Base-by-base conservation (phyloP, 1,140 invertebrate genomes). In the Drosophila ohnishii region DNA sequence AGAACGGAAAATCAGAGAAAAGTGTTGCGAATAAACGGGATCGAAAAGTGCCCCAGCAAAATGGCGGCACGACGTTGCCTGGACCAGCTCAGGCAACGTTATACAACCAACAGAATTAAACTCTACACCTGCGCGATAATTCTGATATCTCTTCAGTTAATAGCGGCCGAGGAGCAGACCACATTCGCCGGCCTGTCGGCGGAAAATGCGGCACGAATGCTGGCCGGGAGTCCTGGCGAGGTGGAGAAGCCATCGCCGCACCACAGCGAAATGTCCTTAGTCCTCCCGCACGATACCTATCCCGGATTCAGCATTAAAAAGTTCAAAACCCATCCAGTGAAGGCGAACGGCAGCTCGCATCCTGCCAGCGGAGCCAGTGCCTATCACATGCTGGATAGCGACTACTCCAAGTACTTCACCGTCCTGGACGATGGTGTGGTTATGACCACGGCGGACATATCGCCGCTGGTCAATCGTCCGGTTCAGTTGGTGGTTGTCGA, bases 351-450 rank as follows among this genome's bases (percentile, higher is more conserved):
- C 34, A 83, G 37, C 19, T 22, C 48, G n/a, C 47, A 67, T 3
- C 8, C 30, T 8, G 13, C 30, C 19, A 47, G 28, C 8, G 50
- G 19, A 0, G 84, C 80, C 34, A 55, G 51, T 34, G 79, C 85
- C 40, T 90, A 90, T 64, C 89, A 91, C 60, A 90, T 91, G 82
- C 59, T 97, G 74, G 95, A 97, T 72, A 96, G 94, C 22, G 96
- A 95, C 47, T 96, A 94, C 90, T 95, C 95, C 11, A 94, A 96
- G 53, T 97, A 95, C 88, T 98, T 98, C 90, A 95, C 97, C 1
- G 94, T 98, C 34, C 93, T 98, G n/a, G 94, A 96, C 53, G 95
- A 97, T 91, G 97, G 97, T 25, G 94, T 97, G 45, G 94, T 98
- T 9, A 98, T 98, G 96, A 97, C 96, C 16, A 97, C 96, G 3